phyloP scores from a whole-genome alignment of 2,888 invertebrate species.

The Chromoteleia sp. region DNA sequence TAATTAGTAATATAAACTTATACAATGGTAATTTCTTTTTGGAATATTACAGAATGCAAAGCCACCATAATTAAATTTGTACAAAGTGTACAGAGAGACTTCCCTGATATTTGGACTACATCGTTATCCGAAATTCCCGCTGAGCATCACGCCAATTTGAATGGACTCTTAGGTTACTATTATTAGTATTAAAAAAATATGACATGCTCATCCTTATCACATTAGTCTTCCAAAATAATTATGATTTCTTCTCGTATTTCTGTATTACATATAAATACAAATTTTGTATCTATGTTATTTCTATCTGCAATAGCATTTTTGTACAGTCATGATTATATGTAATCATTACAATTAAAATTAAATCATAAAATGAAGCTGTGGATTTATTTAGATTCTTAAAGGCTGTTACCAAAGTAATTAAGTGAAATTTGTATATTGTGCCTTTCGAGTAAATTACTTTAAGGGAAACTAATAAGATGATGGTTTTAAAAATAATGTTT shows the following conservation, averaged over 20 bases:
- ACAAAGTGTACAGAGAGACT: constrained; percentile 86
- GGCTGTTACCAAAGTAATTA: constrained; percentile 24
- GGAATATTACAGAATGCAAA: constrained; percentile 85
- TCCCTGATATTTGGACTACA: constrained; percentile 76
- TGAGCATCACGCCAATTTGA: constrained; percentile 51
- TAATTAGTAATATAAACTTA: too few relatives aligned
- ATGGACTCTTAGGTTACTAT: too few relatives aligned
- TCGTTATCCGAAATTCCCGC: constrained; percentile 68
- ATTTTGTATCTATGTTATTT: constrained; percentile 11
- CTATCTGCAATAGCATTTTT: constrained; percentile 13
- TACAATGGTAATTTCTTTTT: constrained; percentile 85
- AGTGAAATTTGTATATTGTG: constrained; percentile 11
- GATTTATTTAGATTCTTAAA: constrained; percentile 4
- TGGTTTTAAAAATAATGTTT: not conserved
- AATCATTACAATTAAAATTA: constrained; percentile 1
- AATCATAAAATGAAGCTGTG: not conserved
- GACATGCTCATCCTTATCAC: not conserved
- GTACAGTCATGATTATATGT: constrained; percentile 10
- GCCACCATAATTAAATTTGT: constrained; percentile 86
- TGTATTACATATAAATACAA: constrained; percentile 30
- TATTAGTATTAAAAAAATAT: constrained; percentile 9
- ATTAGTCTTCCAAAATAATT: constrained; percentile 28
- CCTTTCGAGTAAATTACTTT: constrained; percentile 15
- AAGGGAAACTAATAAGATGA: too few relatives aligned
- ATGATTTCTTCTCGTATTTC: constrained; percentile 24